A percentile compares a stretch with the other conserved stretches of the same genome.
Conservation (phyloP, 2,888 invertebrate genomes). For the Cataglyphis rosenhaueri region DNA sequence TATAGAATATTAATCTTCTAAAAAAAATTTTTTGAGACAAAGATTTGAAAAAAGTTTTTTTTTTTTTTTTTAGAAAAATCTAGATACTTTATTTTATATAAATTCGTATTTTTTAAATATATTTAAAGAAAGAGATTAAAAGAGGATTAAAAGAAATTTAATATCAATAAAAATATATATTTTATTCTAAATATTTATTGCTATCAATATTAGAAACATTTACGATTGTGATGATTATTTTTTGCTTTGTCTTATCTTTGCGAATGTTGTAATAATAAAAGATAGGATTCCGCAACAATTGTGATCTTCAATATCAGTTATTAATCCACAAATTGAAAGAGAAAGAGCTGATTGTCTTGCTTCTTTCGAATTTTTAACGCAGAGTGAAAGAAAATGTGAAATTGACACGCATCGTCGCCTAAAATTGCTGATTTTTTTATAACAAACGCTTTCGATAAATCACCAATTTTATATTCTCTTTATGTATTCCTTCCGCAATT, state of each 20-base stretch:
- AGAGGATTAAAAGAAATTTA: background rate
- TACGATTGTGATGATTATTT: background rate
- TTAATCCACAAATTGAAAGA: background rate
- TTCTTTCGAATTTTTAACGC: background rate
- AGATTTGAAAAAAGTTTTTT: too few relatives aligned
- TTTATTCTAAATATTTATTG: background rate
- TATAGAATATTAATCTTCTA: background rate
- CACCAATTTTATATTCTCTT: background rate
- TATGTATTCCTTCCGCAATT: constrained; percentile 20
- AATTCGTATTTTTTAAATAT: background rate
- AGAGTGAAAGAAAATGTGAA: background rate
- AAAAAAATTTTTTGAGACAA: background rate
- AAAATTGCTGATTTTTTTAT: constrained; percentile 14
- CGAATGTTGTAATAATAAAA: background rate
- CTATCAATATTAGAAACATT: background rate
- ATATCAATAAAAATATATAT: background rate
- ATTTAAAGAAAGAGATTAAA: too few relatives aligned
- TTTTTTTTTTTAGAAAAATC: background rate
- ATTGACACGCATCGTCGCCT: background rate
- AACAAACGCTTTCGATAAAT: constrained; percentile 15
- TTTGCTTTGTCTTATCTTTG: constrained; percentile 16
- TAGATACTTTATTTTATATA: background rate
- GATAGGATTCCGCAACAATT: constrained; percentile 3
- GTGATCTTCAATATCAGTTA: background rate
- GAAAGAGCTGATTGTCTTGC: background rate